Conservation (phyloP, 1,140 invertebrate genomes). For the Ruditapes philippinarum region DNA sequence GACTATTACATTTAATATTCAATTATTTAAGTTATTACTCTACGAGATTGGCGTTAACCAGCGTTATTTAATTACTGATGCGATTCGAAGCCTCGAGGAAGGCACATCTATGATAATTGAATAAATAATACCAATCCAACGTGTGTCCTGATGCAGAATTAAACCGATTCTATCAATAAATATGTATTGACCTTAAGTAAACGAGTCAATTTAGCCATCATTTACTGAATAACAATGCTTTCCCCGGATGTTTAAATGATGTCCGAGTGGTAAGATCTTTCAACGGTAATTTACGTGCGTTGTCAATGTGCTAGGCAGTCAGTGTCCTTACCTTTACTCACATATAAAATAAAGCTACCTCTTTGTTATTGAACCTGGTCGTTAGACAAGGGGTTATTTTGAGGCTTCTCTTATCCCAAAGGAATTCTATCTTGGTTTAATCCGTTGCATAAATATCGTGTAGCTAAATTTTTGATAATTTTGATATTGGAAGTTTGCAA, state of each 20-base stretch:
- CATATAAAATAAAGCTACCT: no score
- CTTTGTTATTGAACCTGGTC: no score
- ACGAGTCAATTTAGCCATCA: slow-evolving; percentile 30
- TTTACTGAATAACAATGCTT: not conserved
- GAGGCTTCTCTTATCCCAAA: not conserved
- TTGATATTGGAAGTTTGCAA: no score
- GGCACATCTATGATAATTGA: slow-evolving; percentile 35
- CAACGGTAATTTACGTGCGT: not conserved
- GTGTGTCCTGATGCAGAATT: slow-evolving; percentile 22
- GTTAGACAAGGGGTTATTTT: not conserved
- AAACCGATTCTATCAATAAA: slow-evolving; percentile 50
- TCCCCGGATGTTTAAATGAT: not conserved
- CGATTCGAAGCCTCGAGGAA: not conserved
- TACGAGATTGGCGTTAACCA: slow-evolving; percentile 32
- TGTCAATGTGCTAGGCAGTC: not conserved
- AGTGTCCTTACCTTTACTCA: not conserved
- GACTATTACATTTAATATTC: slow-evolving; percentile 51
- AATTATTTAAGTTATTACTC: slow-evolving; percentile 56
- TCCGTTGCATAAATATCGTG: no score
- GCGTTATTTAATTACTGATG: slow-evolving; percentile 59
- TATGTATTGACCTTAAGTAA: slow-evolving; percentile 35
- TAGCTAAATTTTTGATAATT: no score
- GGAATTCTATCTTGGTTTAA: no score
- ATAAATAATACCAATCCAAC: slow-evolving; percentile 49
- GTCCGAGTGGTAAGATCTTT: not conserved